Percentiles rank a stretch among this genome's conserved stretches.
Conservation (phyloP, 2,797 vertebrate species). For the Centropyge bicolor region DNA sequence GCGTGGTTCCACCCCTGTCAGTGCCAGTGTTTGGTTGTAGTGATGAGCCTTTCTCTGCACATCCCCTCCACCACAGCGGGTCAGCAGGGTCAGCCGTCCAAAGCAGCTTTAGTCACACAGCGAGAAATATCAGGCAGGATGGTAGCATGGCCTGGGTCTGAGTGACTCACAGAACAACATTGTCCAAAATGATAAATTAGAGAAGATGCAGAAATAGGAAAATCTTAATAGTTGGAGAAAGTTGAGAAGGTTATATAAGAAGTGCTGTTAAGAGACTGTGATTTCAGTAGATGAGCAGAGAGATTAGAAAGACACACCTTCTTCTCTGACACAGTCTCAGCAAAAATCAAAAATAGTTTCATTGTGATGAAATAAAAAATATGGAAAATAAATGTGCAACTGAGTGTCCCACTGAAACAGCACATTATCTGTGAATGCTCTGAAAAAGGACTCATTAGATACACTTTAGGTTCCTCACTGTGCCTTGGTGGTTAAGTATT, state of each 20-base stretch:
- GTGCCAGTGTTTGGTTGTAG: constrained; percentile 54
- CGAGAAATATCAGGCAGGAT: constrained; percentile 6
- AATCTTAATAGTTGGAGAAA: neutral
- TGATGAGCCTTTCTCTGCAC: constrained; percentile 42
- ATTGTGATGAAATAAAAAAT: too few relatives aligned
- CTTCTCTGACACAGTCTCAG: too few relatives aligned
- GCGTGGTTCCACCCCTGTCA: constrained; percentile 52
- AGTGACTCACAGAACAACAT: constrained; percentile 26
- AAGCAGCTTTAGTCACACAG: constrained; percentile 48
- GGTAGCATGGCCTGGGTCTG: neutral
- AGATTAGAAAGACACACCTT: too few relatives aligned
- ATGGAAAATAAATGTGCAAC: too few relatives aligned
- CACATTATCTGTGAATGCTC: too few relatives aligned
- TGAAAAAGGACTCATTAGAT: neutral
- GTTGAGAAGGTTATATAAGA: neutral
- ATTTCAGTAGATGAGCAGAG: too few relatives aligned
- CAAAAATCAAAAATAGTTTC: too few relatives aligned
- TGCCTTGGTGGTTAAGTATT: neutral
- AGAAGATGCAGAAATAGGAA: neutral
- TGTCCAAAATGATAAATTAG: neutral
- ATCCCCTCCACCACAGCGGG: constrained; percentile 48
- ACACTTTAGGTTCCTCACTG: neutral
- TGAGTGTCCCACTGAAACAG: too few relatives aligned
- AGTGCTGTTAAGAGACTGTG: neutral
- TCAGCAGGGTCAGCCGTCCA: constrained; percentile 54